A percentile compares a stretch with the other conserved stretches of the same genome.
These are phyloP conservation scores for Paramormyrops kingsleyae DNA, from an alignment of 2,113 vertebrate species.

Conservation along the genomic window DNA sequence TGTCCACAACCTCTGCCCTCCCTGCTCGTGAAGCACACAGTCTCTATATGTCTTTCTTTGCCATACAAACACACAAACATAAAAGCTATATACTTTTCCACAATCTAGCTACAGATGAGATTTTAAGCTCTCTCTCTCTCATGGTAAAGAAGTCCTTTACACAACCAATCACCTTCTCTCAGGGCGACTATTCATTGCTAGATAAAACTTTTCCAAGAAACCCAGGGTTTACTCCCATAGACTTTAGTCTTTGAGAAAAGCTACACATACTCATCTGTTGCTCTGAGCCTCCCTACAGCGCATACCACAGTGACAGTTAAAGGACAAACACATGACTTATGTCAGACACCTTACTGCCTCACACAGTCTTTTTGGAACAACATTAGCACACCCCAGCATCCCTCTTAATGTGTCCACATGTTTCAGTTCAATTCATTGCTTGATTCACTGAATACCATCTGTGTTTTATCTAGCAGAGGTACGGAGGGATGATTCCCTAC, in stretches of 20 bases:
- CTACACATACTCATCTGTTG: background rate
- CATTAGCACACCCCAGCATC: background rate
- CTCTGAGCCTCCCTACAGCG: background rate
- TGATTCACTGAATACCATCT: background rate
- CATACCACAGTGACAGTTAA: slow-evolving; percentile 2
- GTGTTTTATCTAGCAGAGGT: background rate
- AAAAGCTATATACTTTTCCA: background rate
- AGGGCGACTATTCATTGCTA: background rate
- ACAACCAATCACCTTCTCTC: background rate
- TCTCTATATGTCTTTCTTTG: slow-evolving; percentile 4
- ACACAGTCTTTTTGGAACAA: background rate
- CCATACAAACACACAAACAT: background rate
- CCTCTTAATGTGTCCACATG: background rate
- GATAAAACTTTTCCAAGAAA: background rate
- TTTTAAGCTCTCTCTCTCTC: too few relatives aligned
- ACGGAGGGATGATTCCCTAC: background rate
- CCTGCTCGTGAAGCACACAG: background rate
- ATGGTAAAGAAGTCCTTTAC: background rate
- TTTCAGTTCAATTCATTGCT: background rate
- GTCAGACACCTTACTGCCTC: background rate
- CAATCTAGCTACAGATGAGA: background rate
- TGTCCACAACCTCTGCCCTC: slow-evolving; percentile 13
- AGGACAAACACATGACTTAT: background rate
- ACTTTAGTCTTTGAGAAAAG: background rate
- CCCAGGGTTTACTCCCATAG: background rate